A percentile compares a stretch with the other conserved stretches of the same genome.
phyloP scores from a whole-genome alignment of 2,797 vertebrate species.

The Rhadinocentrus ornatus region DNA sequence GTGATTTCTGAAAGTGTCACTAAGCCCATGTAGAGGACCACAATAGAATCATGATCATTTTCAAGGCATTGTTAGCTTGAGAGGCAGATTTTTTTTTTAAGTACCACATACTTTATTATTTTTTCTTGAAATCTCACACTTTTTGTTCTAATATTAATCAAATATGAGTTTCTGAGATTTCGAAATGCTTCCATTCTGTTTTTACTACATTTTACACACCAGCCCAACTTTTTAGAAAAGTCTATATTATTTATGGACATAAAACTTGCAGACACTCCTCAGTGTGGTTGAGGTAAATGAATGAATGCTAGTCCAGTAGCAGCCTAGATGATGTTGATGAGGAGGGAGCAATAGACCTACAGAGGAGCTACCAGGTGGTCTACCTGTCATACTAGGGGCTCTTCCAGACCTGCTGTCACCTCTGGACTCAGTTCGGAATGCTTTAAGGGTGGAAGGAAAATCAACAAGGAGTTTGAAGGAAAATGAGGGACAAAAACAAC shows the following conservation, averaged over 20 bases:
- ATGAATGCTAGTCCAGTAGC: background rate
- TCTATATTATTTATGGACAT: background rate
- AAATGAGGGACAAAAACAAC: slow-evolving; percentile 12
- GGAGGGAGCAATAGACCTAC: slow-evolving; percentile 30
- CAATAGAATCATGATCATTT: too few species aligned
- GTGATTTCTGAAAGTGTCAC: too few species aligned
- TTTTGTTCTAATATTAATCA: too few species aligned
- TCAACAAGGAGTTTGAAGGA: slow-evolving; percentile 8
- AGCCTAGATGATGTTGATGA: slow-evolving; percentile 17
- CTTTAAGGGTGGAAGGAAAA: slow-evolving; percentile 51
- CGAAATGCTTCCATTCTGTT: background rate
- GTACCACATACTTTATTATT: too few species aligned
- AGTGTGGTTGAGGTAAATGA: slow-evolving; percentile 13
- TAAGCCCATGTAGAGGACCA: too few species aligned
- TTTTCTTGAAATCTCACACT: too few species aligned
- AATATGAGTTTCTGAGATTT: background rate
- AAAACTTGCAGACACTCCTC: slow-evolving; percentile 6
- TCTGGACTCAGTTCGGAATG: slow-evolving; percentile 76
- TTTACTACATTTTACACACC: background rate
- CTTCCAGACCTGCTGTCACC: slow-evolving; percentile 76
- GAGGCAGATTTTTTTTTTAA: too few species aligned
- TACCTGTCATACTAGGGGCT: slow-evolving; percentile 77
- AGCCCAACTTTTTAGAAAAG: background rate
- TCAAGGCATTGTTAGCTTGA: too few species aligned
- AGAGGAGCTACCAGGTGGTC: slow-evolving; percentile 54